Percentiles rank a stretch among this genome's conserved stretches.
These are phyloP conservation scores for Ellobius talpinus DNA, from an alignment of 2,113 vertebrate species.

Conservation along the genomic window DNA sequence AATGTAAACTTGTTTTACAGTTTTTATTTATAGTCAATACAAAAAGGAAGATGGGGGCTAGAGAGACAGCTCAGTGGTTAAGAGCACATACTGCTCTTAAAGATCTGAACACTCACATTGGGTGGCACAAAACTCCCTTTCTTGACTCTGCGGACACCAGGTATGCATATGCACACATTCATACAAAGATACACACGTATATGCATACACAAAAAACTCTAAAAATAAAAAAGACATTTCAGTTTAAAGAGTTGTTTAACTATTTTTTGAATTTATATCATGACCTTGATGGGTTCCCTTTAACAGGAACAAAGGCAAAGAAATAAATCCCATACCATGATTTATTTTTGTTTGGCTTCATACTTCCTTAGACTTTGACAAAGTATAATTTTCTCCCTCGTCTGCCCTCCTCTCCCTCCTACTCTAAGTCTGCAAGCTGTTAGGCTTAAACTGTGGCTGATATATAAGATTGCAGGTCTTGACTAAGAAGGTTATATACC, in stretches of 20 bases:
- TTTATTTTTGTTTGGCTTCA: conserved; percentile 26
- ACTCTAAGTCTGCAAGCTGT: not conserved
- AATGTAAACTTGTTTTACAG: not conserved
- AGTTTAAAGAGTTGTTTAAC: conserved; percentile 34
- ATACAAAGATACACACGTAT: not conserved
- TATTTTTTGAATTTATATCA: conserved; percentile 21
- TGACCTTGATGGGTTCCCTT: not conserved
- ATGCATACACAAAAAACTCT: not conserved
- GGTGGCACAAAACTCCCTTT: not conserved
- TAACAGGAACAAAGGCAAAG: conserved; percentile 4
- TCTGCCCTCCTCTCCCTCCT: not conserved
- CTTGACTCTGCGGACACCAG: not conserved
- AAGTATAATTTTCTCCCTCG: not conserved
- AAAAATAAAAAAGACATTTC: conserved; percentile 7
- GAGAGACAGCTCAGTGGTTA: not conserved
- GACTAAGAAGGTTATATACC: conserved; percentile 7
- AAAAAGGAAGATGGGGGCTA: not conserved
- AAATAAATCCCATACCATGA: not conserved
- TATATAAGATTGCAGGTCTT: not conserved
- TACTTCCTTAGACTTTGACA: conserved; percentile 44
- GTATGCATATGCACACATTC: not conserved
- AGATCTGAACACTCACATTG: not conserved
- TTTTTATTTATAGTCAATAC: not conserved
- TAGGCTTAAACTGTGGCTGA: conserved; percentile 18
- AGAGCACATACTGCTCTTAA: not conserved